phyloP scores from a whole-genome alignment of 1,140 invertebrate genomes.

The Oedothorax gibbosus region DNA sequence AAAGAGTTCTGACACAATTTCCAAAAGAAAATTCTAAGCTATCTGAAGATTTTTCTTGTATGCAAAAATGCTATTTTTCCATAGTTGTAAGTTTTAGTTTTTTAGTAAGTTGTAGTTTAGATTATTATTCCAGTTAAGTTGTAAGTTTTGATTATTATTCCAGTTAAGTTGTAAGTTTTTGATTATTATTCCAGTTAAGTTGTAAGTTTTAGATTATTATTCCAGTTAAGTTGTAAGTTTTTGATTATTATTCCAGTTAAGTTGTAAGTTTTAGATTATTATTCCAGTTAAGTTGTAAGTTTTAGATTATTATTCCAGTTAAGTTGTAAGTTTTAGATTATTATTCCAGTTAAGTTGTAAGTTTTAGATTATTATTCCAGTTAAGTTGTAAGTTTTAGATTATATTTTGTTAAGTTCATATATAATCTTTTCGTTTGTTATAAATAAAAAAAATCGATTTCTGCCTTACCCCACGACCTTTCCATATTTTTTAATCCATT shows the following conservation, averaged over 20 bases:
- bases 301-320: no score
- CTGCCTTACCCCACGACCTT: constrained; percentile 64
- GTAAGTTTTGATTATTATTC: constrained; percentile 19
- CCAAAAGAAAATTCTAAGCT: no score
- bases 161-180: constrained; percentile 40
- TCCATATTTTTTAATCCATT: constrained; percentile 64
- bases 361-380: background rate
- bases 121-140: background rate
- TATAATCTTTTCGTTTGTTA: background rate
- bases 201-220: no score
- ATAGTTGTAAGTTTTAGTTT: background rate
- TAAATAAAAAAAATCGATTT: background rate
- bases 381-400: background rate
- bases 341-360: background rate
- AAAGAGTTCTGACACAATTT: no score
- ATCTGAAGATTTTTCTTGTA: no score
- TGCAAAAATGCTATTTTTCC: no score
- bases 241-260: background rate
- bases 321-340: background rate
- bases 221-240: background rate
- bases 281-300: background rate
- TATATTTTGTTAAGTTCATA: background rate
- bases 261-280: background rate
- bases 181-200: background rate
- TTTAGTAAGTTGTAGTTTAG: background rate